Evolutionary conservation across 2,888 invertebrate species (phyloP).

Genomic region (Lithophane ornitopus): DNA sequence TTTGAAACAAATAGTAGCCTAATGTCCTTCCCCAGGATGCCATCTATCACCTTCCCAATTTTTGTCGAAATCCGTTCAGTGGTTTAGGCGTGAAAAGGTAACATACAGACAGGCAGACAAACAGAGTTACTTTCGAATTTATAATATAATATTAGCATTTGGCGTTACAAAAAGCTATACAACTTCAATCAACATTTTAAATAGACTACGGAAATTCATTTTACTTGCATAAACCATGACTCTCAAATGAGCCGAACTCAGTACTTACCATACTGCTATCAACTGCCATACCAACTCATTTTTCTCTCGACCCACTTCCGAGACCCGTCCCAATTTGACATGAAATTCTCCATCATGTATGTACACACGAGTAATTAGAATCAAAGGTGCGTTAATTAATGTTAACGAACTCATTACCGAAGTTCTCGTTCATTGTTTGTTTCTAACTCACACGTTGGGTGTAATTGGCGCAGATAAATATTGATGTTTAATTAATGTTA

Average conservation of each 20-base stretch:
- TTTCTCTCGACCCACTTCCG: conserved; percentile 17
- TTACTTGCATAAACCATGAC: neutral
- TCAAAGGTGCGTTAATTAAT: conserved; percentile 76
- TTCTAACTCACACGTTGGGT: conserved; percentile 56
- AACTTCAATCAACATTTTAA: no score
- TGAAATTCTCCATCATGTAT: conserved; percentile 60
- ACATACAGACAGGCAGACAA: no score
- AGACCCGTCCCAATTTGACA: conserved; percentile 58
- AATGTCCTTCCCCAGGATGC: no score
- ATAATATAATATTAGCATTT: neutral
- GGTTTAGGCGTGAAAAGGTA: no score
- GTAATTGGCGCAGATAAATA: conserved; percentile 66
- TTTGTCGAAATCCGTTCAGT: no score
- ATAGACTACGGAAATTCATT: neutral
- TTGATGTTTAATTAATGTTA: conserved; percentile 63
- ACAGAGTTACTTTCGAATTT: no score
- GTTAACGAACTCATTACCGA: conserved; percentile 76
- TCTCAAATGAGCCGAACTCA: neutral
- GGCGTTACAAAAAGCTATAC: neutral
- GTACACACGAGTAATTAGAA: conserved; percentile 68
- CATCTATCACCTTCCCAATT: no score
- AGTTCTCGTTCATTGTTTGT: conserved; percentile 63
- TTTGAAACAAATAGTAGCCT: no score
- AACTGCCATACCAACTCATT: conserved; percentile 1
- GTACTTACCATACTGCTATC: neutral